These are phyloP conservation scores for Dicyrtoma fusca DNA, from an alignment of 2,888 invertebrate species.

Conservation along the genomic window DNA sequence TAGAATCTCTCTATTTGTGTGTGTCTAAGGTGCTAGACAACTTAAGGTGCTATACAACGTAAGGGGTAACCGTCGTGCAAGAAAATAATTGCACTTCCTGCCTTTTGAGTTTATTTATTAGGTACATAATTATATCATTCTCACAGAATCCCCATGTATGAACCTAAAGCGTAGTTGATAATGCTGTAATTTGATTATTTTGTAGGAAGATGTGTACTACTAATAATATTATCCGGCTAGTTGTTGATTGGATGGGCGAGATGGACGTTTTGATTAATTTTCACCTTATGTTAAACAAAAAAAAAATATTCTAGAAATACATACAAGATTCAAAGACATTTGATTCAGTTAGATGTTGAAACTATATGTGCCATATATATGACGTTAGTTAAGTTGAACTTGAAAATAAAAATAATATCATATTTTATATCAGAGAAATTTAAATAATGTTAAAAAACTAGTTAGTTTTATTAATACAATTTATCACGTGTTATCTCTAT, in stretches of 20 bases:
- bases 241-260: slow-evolving; percentile 3
- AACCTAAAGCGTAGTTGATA: too few species aligned
- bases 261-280: background rate
- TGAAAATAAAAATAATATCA: slow-evolving; percentile 15
- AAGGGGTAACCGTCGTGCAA: too few species aligned
- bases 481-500: background rate
- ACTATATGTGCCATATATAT: slow-evolving; percentile 20
- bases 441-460: slow-evolving; percentile 14
- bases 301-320: background rate
- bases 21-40: too few species aligned
- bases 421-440: slow-evolving; percentile 21
- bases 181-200: too few species aligned
- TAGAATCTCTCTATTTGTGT: too few species aligned
- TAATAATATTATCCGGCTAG: too few species aligned
- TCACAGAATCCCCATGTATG: too few species aligned
- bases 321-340: slow-evolving; percentile 21
- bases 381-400: slow-evolving; percentile 8
- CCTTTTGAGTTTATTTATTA: too few species aligned
- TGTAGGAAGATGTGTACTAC: too few species aligned
- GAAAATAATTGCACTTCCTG: too few species aligned
- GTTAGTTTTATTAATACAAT: slow-evolving; percentile 9
- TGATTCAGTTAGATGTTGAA: slow-evolving; percentile 19
- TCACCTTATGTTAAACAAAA: background rate
- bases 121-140: too few species aligned
- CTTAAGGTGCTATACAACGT: too few species aligned